Evolutionary conservation across 2,797 vertebrate species (phyloP), one percentile per base, ranked within the genome.

Genomic region (Enoplosus armatus): DNA sequence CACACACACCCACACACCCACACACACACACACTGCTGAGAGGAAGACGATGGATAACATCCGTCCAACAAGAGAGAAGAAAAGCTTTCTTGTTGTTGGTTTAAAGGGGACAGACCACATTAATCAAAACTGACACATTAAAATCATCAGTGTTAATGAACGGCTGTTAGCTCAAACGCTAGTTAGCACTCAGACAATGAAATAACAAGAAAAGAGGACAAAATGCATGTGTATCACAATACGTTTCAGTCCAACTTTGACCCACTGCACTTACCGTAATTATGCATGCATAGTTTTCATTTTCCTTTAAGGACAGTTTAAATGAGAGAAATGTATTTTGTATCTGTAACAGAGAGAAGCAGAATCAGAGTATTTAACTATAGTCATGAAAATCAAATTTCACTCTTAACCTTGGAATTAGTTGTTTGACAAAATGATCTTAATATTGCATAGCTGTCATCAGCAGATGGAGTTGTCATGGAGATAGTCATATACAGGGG

Each of bases 61-160:
- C 55, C 27, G 33, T 53, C 35, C 60, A 51, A 26, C 11, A 20
- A 5, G 11, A 60, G 22, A 35, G 45, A 50, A 77, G 45, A 33
- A 60, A 51, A 70, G 54, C 26, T 29, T 61, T 54, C 31, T 60
- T 62, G 4, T 84, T 41, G 24, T 51, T 56, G 24, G 37, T 73
- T 78, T 62, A n/a, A 47, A 10, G 37, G 29, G 4, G 9, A 8
- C 9, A 50, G 24, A 41, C 29, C 47, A 26, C 26, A 50, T 77
- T 56, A 0, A 65, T 82, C 6, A 35, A 26, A 45, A 11, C 3
- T 26, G 41, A 24, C 47, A 41, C 33, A 31, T n/a, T 45, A 31
- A 69, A 47, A 67, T 53, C 29, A n/a, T 43, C 50, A 26, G 55
- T 31, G 45, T 59, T 12, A 53, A 60, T n/a, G 9, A 2, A 7